phyloP scores from a whole-genome alignment of 2,888 invertebrate genomes.

The Koerneria pararmatus region DNA sequence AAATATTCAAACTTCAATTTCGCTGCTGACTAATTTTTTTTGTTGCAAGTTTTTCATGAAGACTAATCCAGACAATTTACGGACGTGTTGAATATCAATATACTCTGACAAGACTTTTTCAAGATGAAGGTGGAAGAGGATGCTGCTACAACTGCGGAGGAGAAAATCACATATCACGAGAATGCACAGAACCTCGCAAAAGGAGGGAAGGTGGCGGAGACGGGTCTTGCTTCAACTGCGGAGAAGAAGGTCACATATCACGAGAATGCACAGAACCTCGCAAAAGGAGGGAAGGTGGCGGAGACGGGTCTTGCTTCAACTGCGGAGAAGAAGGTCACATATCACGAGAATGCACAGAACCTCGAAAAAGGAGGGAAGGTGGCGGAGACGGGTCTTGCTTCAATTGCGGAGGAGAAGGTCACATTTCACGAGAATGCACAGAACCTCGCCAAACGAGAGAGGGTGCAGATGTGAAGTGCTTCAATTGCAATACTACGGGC shows the following conservation, averaged over 20 bases:
- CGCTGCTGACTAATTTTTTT: no score
- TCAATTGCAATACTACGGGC: not conserved
- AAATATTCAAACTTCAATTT: no score
- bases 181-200: conserved; percentile 29
- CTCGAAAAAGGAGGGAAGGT: conserved; percentile 24
- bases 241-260: conserved; percentile 35
- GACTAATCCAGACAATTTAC: no score
- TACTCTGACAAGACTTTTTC: no score
- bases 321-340: conserved; percentile 39
- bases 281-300: conserved; percentile 4
- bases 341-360: conserved; percentile 31
- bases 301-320: conserved; percentile 31
- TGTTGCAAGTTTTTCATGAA: no score
- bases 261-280: conserved; percentile 30
- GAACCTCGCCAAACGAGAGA: conserved; percentile 28
- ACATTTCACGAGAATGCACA: conserved; percentile 32
- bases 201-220: not conserved
- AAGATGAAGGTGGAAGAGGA: no score
- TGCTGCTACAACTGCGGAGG: conserved; percentile 40
- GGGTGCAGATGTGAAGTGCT: not conserved
- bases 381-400: conserved; percentile 30
- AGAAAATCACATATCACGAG: conserved; percentile 34
- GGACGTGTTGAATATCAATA: no score
- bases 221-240: conserved; percentile 39
- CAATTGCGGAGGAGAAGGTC: conserved; percentile 38